Evolutionary conservation across 2,797 vertebrate genomes (phyloP).

Genomic region (Tapera naevia): DNA sequence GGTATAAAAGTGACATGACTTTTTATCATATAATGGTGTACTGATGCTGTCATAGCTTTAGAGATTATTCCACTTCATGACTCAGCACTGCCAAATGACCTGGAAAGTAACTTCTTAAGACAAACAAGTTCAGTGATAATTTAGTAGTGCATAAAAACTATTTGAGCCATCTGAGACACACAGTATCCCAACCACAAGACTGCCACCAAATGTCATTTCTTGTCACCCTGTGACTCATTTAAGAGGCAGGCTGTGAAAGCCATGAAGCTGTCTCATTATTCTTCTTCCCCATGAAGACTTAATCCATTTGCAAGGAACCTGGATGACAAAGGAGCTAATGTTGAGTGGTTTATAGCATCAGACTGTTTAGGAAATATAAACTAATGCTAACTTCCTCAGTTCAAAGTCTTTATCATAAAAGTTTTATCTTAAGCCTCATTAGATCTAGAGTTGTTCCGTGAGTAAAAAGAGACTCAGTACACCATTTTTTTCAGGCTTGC

Average conservation of each 20-base stretch:
- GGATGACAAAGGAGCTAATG: background rate
- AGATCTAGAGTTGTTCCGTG: background rate
- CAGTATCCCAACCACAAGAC: background rate
- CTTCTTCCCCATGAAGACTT: background rate
- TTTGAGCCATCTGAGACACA: background rate
- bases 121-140: slow-evolving; percentile 19
- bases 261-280: background rate
- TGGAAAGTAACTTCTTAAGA: background rate
- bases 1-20: slow-evolving; percentile 10
- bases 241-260: background rate
- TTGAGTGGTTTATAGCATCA: background rate
- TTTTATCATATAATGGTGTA: background rate
- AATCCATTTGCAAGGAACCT: background rate
- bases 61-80: slow-evolving; percentile 1
- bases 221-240: background rate
- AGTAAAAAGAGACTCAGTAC: background rate
- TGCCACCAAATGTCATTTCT: slow-evolving; percentile 13
- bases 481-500: background rate
- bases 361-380: background rate
- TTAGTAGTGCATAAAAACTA: background rate
- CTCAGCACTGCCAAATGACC: background rate
- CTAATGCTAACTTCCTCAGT: background rate
- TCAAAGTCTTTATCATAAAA: background rate
- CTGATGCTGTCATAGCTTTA: background rate
- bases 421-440: background rate